Percentiles rank a stretch among this genome's conserved stretches.
Evolutionary conservation across 1,140 invertebrate genomes (phyloP).

Genomic region (Psilanteris sp.): DNA sequence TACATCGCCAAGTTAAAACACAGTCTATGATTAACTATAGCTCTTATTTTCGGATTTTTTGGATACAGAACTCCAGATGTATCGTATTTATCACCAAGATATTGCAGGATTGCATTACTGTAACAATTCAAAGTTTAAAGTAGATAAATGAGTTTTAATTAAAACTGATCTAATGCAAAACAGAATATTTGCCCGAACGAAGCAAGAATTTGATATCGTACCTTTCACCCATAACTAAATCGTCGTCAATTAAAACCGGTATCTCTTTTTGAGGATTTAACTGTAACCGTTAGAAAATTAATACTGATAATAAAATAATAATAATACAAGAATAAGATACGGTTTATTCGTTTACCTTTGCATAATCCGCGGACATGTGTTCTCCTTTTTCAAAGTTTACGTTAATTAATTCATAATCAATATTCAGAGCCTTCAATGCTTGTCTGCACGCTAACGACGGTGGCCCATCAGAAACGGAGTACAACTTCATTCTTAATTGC

Average conservation of each 20-base stretch:
- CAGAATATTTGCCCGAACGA: no score
- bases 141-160: no score
- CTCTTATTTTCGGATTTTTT: constrained; percentile 83
- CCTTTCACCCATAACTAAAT: constrained; percentile 86
- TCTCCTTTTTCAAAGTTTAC: constrained; percentile 85
- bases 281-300: constrained; percentile 80
- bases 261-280: constrained; percentile 90
- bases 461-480: constrained; percentile 86
- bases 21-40: constrained; percentile 86
- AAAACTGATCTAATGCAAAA: no score
- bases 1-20: constrained; percentile 88
- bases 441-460: constrained; percentile 87
- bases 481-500: constrained; percentile 82
- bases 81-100: constrained; percentile 86
- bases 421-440: constrained; percentile 82
- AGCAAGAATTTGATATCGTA: no score
- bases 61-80: constrained; percentile 85
- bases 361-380: constrained; percentile 86
- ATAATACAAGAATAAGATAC: background rate
- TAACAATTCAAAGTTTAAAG: no score
- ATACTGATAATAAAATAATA: constrained; percentile 18
- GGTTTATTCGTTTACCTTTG: no score
- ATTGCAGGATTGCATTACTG: constrained; percentile 87
- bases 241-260: constrained; percentile 86
- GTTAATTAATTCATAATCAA: constrained; percentile 84